Base-by-base conservation (phyloP, 2,888 invertebrate genomes). In the Nectonema munidae region DNA sequence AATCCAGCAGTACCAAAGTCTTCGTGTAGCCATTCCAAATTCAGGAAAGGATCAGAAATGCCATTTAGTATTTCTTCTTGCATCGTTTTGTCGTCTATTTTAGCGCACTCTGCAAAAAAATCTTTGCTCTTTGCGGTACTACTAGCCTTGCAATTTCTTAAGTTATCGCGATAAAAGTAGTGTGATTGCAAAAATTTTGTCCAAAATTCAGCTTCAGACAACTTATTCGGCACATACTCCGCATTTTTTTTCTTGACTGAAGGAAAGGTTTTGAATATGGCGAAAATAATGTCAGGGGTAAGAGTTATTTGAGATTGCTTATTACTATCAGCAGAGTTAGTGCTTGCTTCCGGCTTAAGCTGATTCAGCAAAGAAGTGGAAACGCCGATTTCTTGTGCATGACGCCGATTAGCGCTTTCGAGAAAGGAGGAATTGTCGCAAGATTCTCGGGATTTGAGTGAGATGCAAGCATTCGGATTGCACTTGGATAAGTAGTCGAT, bases 171-270 rank as follows among this genome's bases (percentile, higher is more conserved):
- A 46, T 64, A 62, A 47, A 63, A 64, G 61, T 99, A 99, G 62
- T 95, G 89, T 13, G 86, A 89, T 54, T 95, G 89, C 61, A 95
- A 95, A 59, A 99, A 99, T 51, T 81, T 75, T 11, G 79, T 81
- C 95, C 95, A 99, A 59, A 99, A 99, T 51, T 86, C 83, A 1
- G 74, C 67, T 59, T 95, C 95, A 1, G 72, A 68, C 66, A 89
- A 65, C 61, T 79, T 76, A 44, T 71, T 66, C 20, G 95, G 95
- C 25, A 99, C 95, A 56, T 77, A 70, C 54, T 95, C 89, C 41
- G 69, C 59, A 55, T 89, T 83, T 64, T 89, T 89, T 62, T 71
- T 72, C 51, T 77, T 71, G 1, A 95, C 95, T 46, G 83, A 79
- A 15, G 95, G 95, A 62, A 95, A 99, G 43, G 95, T 89, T 60